Conservation (phyloP, 2,797 vertebrate species). For the Myripristis murdjan region DNA sequence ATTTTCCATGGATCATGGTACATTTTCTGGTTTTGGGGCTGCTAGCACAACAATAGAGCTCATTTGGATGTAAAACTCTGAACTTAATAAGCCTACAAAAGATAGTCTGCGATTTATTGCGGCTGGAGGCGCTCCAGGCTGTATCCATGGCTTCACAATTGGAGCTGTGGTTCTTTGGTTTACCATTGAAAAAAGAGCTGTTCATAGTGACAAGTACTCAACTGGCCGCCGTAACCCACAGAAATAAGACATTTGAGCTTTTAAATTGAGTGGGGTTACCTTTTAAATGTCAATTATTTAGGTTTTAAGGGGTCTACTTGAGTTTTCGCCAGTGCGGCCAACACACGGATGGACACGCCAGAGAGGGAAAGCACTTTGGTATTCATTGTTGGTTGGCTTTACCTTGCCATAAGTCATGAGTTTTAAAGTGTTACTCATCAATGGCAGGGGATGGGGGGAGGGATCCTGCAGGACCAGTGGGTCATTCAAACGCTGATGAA, state of each 20-base stretch:
- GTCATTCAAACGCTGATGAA: conserved; percentile 66
- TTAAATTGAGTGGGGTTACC: background rate
- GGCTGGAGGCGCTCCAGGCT: conserved; percentile 21
- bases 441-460: conserved; percentile 35
- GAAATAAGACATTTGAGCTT: background rate
- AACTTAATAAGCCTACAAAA: conserved; percentile 39
- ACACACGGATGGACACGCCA: conserved; percentile 7
- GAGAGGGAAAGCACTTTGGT: conserved; percentile 10
- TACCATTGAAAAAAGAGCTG: conserved; percentile 12
- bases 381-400: conserved; percentile 28
- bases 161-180: conserved; percentile 41
- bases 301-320: conserved; percentile 1
- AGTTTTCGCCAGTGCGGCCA: background rate
- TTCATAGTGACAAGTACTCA: conserved; percentile 25
- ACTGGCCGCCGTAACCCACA: background rate
- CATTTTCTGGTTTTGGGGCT: conserved; percentile 44
- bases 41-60: conserved; percentile 11
- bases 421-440: conserved; percentile 62
- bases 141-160: conserved; percentile 31
- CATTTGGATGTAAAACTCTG: conserved; percentile 40
- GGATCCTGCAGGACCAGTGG: conserved; percentile 35
- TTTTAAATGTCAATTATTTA: background rate
- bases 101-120: conserved; percentile 23
- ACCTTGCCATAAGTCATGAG: conserved; percentile 49
- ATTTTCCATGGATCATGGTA: conserved; percentile 15